Evolutionary conservation across 2,888 invertebrate genomes (phyloP).

Genomic region (Ellobium chinense): DNA sequence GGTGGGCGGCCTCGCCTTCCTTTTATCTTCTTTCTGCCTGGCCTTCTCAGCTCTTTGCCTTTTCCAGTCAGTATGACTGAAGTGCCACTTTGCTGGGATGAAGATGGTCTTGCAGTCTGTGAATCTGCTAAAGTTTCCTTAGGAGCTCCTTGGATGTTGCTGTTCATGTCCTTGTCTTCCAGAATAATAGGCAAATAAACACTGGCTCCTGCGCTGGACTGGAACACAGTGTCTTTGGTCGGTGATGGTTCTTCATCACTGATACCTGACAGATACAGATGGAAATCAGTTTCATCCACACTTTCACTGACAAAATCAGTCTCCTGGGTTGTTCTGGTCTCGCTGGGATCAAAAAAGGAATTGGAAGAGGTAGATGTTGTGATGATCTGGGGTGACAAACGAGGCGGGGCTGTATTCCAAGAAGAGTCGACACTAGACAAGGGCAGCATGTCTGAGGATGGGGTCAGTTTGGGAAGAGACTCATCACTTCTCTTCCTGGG

Average conservation of each 20-base stretch:
- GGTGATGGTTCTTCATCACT: constrained; percentile 40
- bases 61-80: background rate
- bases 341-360: background rate
- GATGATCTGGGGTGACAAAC: constrained; percentile 33
- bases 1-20: constrained; percentile 39
- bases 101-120: background rate
- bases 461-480: constrained; percentile 32
- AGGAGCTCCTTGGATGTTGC: background rate
- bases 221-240: background rate
- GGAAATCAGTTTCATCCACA: constrained; percentile 43
- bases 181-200: background rate
- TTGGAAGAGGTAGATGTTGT: background rate
- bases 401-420: constrained; percentile 30
- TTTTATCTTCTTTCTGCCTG: constrained; percentile 21
- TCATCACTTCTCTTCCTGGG: constrained; percentile 9
- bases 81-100: background rate
- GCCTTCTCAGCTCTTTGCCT: constrained; percentile 14
- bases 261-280: constrained; percentile 41
- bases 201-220: background rate
- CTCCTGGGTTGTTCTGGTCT: background rate
- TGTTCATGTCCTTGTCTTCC: background rate
- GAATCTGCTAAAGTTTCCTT: background rate
- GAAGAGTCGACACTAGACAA: background rate
- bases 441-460: background rate
- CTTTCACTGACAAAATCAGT: constrained; percentile 28